Evolutionary conservation across 2,888 invertebrate species (phyloP).

Genomic region (Aethes cnicana): DNA sequence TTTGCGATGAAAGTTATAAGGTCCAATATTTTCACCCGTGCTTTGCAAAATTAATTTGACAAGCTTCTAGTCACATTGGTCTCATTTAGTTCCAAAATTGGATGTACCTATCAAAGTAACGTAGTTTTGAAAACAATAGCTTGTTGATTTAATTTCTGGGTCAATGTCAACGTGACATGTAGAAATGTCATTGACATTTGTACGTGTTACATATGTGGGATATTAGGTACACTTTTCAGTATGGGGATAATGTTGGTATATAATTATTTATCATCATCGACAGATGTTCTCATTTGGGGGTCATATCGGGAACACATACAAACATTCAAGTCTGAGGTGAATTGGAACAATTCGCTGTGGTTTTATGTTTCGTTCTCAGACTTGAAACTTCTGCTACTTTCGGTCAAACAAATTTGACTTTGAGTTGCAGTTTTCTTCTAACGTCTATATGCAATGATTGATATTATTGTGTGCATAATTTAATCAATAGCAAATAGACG

Average conservation of each 20-base stretch:
- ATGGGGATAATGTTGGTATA: constrained; percentile 28
- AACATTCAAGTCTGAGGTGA: constrained; percentile 9
- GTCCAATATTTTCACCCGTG: constrained; percentile 22
- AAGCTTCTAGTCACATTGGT: not conserved
- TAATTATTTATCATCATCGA: constrained; percentile 16
- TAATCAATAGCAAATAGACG: constrained; percentile 11
- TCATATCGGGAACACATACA: constrained; percentile 13
- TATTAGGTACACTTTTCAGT: constrained; percentile 24
- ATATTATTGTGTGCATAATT: no score
- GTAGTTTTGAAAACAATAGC: not conserved
- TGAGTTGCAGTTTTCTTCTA: constrained; percentile 11
- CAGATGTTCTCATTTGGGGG: constrained; percentile 6
- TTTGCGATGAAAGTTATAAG: not conserved
- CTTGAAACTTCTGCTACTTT: constrained; percentile 16
- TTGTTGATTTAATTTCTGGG: constrained; percentile 19
- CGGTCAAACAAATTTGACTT: constrained; percentile 16
- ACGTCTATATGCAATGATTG: constrained; percentile 22
- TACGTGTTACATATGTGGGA: constrained; percentile 23
- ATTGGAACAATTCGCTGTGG: not conserved
- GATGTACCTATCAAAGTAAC: no score
- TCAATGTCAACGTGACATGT: constrained; percentile 16
- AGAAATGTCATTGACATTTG: constrained; percentile 16
- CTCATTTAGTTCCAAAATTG: not conserved
- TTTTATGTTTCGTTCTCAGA: constrained; percentile 9
- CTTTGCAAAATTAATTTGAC: constrained; percentile 20